Evolutionary conservation across 2,797 vertebrate genomes (phyloP).

Genomic region (Gymnodraco acuticeps): DNA sequence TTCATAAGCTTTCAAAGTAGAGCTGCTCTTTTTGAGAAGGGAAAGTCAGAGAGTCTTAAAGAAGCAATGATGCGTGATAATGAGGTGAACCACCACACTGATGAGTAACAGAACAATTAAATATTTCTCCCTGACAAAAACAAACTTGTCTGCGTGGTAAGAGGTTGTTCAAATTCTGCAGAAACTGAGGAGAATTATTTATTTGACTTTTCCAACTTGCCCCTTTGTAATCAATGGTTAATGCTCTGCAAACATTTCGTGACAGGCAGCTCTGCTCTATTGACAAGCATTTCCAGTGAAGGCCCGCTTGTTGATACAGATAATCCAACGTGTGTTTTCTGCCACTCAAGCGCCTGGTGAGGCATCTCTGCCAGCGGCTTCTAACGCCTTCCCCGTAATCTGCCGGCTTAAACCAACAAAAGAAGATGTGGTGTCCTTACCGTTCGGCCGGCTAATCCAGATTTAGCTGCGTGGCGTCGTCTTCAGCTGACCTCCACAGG

Average conservation of each 20-base stretch:
- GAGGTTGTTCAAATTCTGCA: conserved; percentile 4
- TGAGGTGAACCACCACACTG: conserved; percentile 57
- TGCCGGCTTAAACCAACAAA: conserved; percentile 83
- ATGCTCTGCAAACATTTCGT: conserved; percentile 60
- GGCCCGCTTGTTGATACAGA: conserved; percentile 71
- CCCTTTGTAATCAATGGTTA: conserved; percentile 30
- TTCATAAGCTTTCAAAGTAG: conserved; percentile 7
- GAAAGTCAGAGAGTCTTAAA: conserved; percentile 21
- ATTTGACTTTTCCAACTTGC: conserved; percentile 28
- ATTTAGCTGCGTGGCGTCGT: conserved; percentile 85
- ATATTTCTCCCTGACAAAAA: conserved; percentile 40
- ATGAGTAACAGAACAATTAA: conserved; percentile 48
- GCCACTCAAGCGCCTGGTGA: conserved; percentile 64
- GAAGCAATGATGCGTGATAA: conserved; percentile 48
- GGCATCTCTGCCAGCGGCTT: conserved; percentile 71
- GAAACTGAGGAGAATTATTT: conserved; percentile 16
- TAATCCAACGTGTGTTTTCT: conserved; percentile 75
- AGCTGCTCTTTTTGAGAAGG: conserved; percentile 6
- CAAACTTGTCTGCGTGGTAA: conserved; percentile 31
- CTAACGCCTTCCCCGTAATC: conserved; percentile 79
- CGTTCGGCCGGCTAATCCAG: conserved; percentile 88
- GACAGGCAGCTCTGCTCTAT: conserved; percentile 45
- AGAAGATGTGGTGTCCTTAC: conserved; percentile 86
- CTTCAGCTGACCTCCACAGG: conserved; percentile 85
- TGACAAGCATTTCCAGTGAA: conserved; percentile 60